Evolutionary conservation across 2,113 vertebrate genomes (phyloP).

Genomic region (Oxygymnocypris stewartii): DNA sequence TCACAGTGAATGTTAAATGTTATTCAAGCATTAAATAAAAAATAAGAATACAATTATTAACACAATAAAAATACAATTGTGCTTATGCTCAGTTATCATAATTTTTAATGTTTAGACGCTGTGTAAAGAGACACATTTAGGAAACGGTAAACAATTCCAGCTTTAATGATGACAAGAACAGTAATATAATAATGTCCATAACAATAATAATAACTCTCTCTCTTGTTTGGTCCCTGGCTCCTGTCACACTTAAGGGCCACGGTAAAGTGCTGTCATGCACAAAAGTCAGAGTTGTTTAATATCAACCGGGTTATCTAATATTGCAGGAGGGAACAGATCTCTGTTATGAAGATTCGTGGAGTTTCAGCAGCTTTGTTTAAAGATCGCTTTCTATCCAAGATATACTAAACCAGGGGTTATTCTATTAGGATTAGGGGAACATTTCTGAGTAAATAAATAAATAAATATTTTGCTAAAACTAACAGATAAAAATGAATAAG

Average conservation of each 20-base stretch:
- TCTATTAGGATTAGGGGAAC: background rate
- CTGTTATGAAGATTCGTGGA: background rate
- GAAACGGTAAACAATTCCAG: background rate
- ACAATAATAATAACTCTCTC: conserved; percentile 10
- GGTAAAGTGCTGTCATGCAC: too few species aligned
- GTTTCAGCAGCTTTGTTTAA: background rate
- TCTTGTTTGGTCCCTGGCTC: conserved; percentile 3
- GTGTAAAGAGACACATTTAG: background rate
- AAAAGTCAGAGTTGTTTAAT: background rate
- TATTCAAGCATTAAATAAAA: background rate
- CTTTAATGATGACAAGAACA: background rate
- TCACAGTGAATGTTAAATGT: background rate
- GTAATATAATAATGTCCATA: background rate
- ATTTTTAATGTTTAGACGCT: background rate
- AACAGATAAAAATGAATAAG: too few species aligned
- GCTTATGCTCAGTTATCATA: background rate
- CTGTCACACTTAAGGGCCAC: background rate
- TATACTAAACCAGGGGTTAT: background rate
- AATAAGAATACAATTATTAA: too few species aligned
- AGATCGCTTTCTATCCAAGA: conserved; percentile 17
- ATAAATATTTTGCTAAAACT: too few species aligned
- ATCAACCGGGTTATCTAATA: background rate
- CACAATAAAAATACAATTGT: background rate
- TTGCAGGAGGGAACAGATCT: background rate
- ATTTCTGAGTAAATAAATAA: too few species aligned